These are phyloP conservation scores for Lobophora halterata DNA, from an alignment of 2,888 invertebrate genomes.

Conservation along the genomic window DNA sequence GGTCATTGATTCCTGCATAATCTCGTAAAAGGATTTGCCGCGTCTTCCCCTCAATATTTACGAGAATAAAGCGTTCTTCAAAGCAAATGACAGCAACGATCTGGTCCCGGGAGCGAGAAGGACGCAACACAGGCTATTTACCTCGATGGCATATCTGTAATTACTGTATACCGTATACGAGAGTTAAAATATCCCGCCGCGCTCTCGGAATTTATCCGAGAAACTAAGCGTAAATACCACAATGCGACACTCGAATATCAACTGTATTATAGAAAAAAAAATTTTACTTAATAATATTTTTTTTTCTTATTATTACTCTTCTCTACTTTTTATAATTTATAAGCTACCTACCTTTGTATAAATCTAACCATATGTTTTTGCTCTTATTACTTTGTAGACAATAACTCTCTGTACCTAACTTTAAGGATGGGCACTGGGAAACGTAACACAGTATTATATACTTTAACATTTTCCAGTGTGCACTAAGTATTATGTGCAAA, in stretches of 20 bases:
- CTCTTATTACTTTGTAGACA: no score
- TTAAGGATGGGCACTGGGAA: no score
- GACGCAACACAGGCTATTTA: constrained; percentile 59
- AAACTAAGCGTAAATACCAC: constrained; percentile 46
- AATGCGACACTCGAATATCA: constrained; percentile 45
- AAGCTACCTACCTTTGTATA: no score
- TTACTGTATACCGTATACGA: constrained; percentile 66
- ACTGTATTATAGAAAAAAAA: no score
- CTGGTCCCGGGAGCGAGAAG: constrained; percentile 49
- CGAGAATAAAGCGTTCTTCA: constrained; percentile 58
- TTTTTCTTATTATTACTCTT: no score
- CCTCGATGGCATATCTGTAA: constrained; percentile 72
- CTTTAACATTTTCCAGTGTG: no score
- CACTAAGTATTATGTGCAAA: no score
- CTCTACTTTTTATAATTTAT: no score
- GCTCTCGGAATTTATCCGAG: constrained; percentile 54
- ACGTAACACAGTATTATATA: no score
- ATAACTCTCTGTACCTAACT: no score
- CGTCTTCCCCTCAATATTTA: constrained; percentile 52
- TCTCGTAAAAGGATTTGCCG: constrained; percentile 53
- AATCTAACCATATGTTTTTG: no score
- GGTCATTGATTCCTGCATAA: constrained; percentile 49
- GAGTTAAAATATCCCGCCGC: constrained; percentile 67
- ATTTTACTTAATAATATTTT: no score
- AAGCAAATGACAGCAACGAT: constrained; percentile 63